Evolutionary conservation across 2,113 vertebrate genomes (phyloP), one percentile per base, ranked within the genome.

Genomic region (Trichechus manatus): DNA sequence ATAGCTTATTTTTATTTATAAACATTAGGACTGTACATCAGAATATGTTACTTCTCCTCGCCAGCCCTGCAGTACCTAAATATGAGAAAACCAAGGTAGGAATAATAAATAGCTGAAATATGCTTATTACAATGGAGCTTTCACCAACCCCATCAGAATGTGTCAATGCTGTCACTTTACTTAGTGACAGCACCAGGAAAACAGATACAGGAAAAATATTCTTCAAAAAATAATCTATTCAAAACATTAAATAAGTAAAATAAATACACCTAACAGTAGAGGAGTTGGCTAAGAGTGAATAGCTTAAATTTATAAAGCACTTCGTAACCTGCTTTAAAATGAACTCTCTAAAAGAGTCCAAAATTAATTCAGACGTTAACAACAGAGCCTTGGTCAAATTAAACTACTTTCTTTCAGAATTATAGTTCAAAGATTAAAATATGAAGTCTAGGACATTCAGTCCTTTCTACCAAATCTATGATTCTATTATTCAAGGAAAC

Each of bases 401-500:
- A 87, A 82, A 85, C n/a, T 63, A 85, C 86, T 89, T 95, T 91
- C 89, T 97, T 97, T 95, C 47, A 91, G 93, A 59, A 86, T 74
- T 89, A 47, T 66, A 93, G 86, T 89, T 97, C 86, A 94, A 94
- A 96, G 61, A 85, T 89, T 93, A 94, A 96, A 85, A 89, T 78
- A 82, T n/a, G 75, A 96, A 86, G 25, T n/a, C 29, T 63, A 63
- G 36, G 17, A 93, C 15, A 94, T 86, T 53, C 9, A 63, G 78
- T 86, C 61, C 61, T 88, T 80, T 94, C n/a, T 63, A 88, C 20
- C 75, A 87, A 90, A 89, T 59, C 50, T 50, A 68, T 50, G 47
- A 95, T 83, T 82, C 53, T 81, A 61, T 92, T 87, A 82, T 68
- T 88, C 75, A 95, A 91, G 47, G 68, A 91, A 96, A 84, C n/a